Evolutionary conservation across 2,888 invertebrate genomes (phyloP).

Genomic region (Malachius bipustulatus): DNA sequence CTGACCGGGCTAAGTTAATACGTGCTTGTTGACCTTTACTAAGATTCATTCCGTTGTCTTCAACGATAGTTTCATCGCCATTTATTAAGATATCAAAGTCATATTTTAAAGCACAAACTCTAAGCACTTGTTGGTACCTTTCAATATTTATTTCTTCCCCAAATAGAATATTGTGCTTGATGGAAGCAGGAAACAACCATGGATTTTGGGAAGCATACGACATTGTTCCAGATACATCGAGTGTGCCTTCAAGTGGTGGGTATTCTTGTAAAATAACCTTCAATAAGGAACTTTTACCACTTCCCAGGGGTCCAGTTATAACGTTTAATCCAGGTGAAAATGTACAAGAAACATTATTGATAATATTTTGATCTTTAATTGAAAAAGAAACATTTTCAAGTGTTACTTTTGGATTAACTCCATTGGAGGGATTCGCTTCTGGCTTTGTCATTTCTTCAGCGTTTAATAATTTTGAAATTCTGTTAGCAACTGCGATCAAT

Average conservation of each 20-base stretch:
- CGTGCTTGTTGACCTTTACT: slow-evolving; percentile 74
- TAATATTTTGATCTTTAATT: slow-evolving; percentile 26
- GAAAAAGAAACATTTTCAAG: slow-evolving; percentile 19
- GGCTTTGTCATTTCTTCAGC: slow-evolving; percentile 14
- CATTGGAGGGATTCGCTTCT: slow-evolving; percentile 8
- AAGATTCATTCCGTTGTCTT: slow-evolving; percentile 64
- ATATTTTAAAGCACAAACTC: slow-evolving; percentile 47
- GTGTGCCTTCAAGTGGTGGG: slow-evolving; percentile 29
- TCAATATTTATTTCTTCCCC: slow-evolving; percentile 46
- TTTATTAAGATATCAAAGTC: slow-evolving; percentile 61
- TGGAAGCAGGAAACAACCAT: slow-evolving; percentile 45
- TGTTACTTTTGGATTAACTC: slow-evolving; percentile 12
- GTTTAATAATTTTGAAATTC: slow-evolving; percentile 21
- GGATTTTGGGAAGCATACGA: slow-evolving; percentile 49
- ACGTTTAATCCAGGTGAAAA: slow-evolving; percentile 38
- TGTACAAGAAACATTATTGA: slow-evolving; percentile 36
- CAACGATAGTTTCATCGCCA: slow-evolving; percentile 63
- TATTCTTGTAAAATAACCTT: slow-evolving; percentile 35
- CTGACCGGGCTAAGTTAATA: slow-evolving; percentile 60
- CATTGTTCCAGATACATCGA: slow-evolving; percentile 37
- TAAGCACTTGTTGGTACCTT: slow-evolving; percentile 46
- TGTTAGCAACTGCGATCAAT: slow-evolving; percentile 19
- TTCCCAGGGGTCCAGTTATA: slow-evolving; percentile 51
- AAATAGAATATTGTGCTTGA: slow-evolving; percentile 67
- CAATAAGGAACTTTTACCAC: slow-evolving; percentile 44